A percentile compares a stretch with the other conserved stretches of the same genome.
These are phyloP conservation scores for Plodia interpunctella DNA, from an alignment of 1,140 invertebrate species.

Conservation along the genomic window DNA sequence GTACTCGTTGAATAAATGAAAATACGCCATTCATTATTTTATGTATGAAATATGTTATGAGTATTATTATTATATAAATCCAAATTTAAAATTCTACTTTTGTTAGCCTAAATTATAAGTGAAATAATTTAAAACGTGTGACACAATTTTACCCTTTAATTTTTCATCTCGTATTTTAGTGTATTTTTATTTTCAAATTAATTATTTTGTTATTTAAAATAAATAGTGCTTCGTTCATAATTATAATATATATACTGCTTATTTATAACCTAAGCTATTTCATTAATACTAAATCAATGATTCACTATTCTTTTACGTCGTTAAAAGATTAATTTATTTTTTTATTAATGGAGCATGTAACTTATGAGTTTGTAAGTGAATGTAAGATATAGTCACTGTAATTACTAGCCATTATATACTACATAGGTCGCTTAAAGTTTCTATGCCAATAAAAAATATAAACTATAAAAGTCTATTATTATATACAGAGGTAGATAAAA, in stretches of 20 bases:
- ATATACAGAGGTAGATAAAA: slow-evolving; percentile 18
- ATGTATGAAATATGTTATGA: neutral
- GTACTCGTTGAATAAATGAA: neutral
- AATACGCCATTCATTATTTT: slow-evolving; percentile 1
- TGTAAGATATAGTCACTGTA: slow-evolving; percentile 68
- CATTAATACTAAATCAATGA: neutral
- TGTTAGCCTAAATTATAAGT: neutral
- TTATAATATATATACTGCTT: too few species aligned
- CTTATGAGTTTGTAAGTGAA: slow-evolving; percentile 62
- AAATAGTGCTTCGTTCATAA: too few species aligned
- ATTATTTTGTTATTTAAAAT: neutral
- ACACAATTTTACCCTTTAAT: neutral
- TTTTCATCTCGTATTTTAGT: neutral
- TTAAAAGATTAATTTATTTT: slow-evolving; percentile 65
- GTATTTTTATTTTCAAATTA: neutral
- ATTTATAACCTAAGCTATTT: neutral
- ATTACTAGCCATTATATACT: slow-evolving; percentile 50
- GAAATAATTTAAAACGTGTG: neutral
- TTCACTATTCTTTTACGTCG: slow-evolving; percentile 6
- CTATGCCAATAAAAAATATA: slow-evolving; percentile 68
- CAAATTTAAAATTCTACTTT: neutral
- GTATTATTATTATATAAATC: neutral
- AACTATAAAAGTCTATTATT: slow-evolving; percentile 49
- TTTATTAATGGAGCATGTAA: slow-evolving; percentile 52
- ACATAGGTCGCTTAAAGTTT: slow-evolving; percentile 69